Evolutionary conservation across 2,888 invertebrate species (phyloP).

Genomic region (Oscheius onirici): DNA sequence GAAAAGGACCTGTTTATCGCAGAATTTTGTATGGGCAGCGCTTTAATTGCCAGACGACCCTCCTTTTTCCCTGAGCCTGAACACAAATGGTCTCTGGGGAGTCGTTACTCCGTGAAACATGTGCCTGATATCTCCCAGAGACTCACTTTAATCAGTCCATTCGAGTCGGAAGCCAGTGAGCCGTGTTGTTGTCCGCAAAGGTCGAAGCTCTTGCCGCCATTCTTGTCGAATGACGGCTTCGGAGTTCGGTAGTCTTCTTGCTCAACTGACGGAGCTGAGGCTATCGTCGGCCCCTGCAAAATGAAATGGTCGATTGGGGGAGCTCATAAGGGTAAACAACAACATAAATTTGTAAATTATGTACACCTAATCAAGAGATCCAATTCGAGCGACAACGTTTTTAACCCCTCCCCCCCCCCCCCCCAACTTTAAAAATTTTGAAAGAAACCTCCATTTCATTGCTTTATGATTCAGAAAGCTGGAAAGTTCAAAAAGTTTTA

Average conservation of each 20-base stretch:
- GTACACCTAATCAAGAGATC: neutral
- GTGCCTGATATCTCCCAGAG: neutral
- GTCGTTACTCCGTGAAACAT: constrained; percentile 1
- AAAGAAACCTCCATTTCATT: too few species aligned
- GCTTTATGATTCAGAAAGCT: too few species aligned
- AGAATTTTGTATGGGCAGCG: neutral
- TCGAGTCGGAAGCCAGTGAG: constrained; percentile 60
- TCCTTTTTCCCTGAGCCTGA: neutral
- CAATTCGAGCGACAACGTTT: neutral
- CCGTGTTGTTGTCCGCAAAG: constrained; percentile 56
- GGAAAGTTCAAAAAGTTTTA: too few species aligned
- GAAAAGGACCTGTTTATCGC: neutral
- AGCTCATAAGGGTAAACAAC: too few species aligned
- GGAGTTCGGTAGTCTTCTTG: constrained; percentile 71
- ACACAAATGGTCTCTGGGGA: constrained; percentile 4
- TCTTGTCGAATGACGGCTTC: constrained; percentile 61
- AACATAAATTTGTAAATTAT: too few species aligned
- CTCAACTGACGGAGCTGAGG: constrained; percentile 70
- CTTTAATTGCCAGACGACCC: neutral
- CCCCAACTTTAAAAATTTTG: too few species aligned
- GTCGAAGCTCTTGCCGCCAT: constrained; percentile 69
- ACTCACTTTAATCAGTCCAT: constrained; percentile 68
- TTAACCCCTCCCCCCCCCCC: too few species aligned
- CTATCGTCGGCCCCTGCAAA: constrained; percentile 69
- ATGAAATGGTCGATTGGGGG: neutral